Conservation (phyloP, 2,113 vertebrate species). For the Heptranchias perlo region DNA sequence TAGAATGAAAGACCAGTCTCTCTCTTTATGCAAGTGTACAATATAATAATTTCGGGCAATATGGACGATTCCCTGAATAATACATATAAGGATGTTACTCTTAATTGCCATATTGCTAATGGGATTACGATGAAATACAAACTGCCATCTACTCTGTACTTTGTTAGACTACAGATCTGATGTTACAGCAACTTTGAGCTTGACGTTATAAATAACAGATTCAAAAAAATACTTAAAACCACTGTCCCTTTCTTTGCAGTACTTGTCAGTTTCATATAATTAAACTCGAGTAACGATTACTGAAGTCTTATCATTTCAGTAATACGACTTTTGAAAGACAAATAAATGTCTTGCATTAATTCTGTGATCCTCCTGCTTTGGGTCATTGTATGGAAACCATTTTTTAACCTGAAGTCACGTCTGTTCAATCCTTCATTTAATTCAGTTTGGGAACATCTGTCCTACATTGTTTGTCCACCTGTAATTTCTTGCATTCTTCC, state of each 20-base stretch:
- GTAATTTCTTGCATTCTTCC: neutral
- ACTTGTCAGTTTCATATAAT: neutral
- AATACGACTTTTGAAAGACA: neutral
- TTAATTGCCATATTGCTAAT: neutral
- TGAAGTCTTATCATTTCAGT: neutral
- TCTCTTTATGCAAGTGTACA: neutral
- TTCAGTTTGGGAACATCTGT: neutral
- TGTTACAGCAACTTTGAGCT: neutral
- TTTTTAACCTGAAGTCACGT: neutral
- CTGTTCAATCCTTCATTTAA: neutral
- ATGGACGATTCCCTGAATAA: neutral
- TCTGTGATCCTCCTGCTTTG: neutral
- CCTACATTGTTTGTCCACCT: neutral
- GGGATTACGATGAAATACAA: neutral
- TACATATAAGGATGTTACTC: neutral
- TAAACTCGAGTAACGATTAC: neutral
- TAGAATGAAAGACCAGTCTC: neutral
- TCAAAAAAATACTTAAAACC: neutral
- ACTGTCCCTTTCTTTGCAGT: neutral
- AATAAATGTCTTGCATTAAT: neutral
- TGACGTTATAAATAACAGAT: neutral
- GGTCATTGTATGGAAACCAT: neutral
- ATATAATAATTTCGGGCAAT: neutral
- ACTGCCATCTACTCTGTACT: neutral
- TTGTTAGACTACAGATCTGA: neutral